Evolutionary conservation across 2,888 invertebrate species (phyloP).

Genomic region (Balanococcus diminutus): DNA sequence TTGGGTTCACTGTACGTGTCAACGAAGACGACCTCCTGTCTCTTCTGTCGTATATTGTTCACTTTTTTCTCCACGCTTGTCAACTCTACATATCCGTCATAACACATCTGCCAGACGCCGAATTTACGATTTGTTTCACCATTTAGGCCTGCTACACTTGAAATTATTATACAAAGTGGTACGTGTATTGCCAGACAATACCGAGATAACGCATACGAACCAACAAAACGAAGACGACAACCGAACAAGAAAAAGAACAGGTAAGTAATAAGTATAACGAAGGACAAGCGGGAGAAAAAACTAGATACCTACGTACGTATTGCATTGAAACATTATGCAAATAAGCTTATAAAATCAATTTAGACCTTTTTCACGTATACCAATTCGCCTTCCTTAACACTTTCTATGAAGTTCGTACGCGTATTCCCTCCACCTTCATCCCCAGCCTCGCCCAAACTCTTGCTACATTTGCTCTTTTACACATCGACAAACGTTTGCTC

Average conservation of each 20-base stretch:
- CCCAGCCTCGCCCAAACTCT: too few relatives aligned
- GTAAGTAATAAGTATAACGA: neutral
- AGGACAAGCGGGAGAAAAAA: neutral
- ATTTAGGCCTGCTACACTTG: neutral
- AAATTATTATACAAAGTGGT: neutral
- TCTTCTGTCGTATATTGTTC: neutral
- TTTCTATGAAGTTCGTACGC: neutral
- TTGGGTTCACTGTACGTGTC: neutral
- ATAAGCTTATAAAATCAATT: constrained; percentile 14
- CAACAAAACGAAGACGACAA: neutral
- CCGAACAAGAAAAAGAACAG: neutral
- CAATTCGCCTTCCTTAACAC: neutral
- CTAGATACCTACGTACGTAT: neutral
- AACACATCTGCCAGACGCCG: neutral
- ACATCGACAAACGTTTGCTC: constrained; percentile 6
- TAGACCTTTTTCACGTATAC: neutral
- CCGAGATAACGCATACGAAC: too few relatives aligned
- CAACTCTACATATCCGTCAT: neutral
- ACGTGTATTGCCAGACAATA: neutral
- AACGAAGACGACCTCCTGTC: neutral
- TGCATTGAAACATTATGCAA: constrained; percentile 20
- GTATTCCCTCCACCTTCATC: neutral
- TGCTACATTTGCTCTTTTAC: neutral
- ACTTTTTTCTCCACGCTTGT: constrained; percentile 12
- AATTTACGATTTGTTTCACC: constrained; percentile 20